Percentiles rank a stretch among this genome's conserved stretches.
Evolutionary conservation across 92 coral and sea anemone genomes (phyloP).

Genomic region (Isaurus tuberculatus): DNA sequence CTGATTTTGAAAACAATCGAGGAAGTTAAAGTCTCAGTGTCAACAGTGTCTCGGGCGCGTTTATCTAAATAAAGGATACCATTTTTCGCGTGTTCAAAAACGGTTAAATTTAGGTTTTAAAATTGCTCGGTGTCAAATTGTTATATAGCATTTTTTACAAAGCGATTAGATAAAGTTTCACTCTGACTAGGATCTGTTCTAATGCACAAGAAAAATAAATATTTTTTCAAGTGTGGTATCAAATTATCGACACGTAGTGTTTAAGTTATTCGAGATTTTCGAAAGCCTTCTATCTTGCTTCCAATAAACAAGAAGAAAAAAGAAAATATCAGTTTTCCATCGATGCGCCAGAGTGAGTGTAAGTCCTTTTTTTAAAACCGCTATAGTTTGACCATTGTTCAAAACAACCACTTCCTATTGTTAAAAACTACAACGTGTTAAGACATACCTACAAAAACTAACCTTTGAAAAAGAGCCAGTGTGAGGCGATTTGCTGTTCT

Average conservation of each 20-base stretch:
- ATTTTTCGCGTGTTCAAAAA: not conserved
- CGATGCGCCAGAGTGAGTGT: not conserved
- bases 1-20: not conserved
- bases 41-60: not conserved
- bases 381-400: not conserved
- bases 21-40: not conserved
- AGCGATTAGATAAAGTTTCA: not conserved
- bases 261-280: not conserved
- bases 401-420: not conserved
- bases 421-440: not conserved
- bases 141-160: not conserved
- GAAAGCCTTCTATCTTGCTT: not conserved
- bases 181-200: not conserved
- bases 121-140: too few relatives aligned
- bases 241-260: not conserved
- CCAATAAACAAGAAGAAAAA: not conserved
- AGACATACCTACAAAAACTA: not conserved
- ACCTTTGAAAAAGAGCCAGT: not conserved
- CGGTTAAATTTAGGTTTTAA: not conserved
- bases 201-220: not conserved
- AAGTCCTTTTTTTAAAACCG: not conserved
- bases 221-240: constrained; percentile 2
- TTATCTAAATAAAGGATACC: not conserved
- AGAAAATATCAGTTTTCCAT: not conserved
- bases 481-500: not conserved